Conservation (phyloP, 2,888 invertebrate species). For the Drosophila siamana region DNA sequence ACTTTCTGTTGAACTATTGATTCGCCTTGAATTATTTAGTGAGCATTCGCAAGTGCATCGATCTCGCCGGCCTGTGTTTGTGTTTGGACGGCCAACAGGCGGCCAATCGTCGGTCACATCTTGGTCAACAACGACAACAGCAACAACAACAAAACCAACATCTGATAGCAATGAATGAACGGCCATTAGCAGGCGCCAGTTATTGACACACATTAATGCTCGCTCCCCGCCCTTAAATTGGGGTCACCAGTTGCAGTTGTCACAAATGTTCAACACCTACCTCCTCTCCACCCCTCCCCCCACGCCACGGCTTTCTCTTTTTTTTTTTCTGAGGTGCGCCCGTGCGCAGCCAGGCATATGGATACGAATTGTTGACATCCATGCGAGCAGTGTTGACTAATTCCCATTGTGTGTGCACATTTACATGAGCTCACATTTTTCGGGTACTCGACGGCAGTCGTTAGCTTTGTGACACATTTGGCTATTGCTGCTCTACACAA, state of each 20-base stretch:
- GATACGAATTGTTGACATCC: slow-evolving; percentile 5
- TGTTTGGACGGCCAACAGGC: neutral
- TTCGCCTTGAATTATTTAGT: too few species aligned
- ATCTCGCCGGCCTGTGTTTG: neutral
- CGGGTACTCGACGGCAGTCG: neutral
- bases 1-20: too few species aligned
- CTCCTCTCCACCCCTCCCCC: neutral
- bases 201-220: neutral
- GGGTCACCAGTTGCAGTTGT: slow-evolving; percentile 23
- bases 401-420: slow-evolving; percentile 23
- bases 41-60: neutral
- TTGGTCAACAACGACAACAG: neutral
- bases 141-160: too few species aligned
- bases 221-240: neutral
- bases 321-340: neutral
- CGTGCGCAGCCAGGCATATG: slow-evolving; percentile 8
- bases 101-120: neutral
- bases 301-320: slow-evolving; percentile 12
- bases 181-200: slow-evolving; percentile 7
- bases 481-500: too few species aligned
- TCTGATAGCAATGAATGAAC: neutral
- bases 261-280: slow-evolving; percentile 9
- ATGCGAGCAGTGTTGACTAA: slow-evolving; percentile 23
- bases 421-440: neutral
- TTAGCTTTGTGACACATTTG: too few species aligned